Evolutionary conservation across 2,888 invertebrate species (phyloP).

Genomic region (Meandrusa payeni): DNA sequence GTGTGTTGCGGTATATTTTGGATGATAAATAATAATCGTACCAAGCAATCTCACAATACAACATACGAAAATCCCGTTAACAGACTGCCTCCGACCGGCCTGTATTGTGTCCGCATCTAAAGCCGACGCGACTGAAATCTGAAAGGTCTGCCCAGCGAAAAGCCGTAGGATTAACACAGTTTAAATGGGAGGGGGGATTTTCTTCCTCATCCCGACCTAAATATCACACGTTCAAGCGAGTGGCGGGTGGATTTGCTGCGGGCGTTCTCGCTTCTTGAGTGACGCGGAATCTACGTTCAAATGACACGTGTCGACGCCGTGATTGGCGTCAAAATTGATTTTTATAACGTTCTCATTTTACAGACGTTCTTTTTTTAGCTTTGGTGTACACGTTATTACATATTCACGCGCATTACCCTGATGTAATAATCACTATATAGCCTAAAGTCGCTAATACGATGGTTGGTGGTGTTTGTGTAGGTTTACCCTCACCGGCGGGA

Average conservation of each 20-base stretch:
- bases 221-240: constrained; percentile 20
- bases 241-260: background rate
- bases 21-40: too few species aligned
- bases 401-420: too few species aligned
- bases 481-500: too few species aligned
- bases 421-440: too few species aligned
- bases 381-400: too few species aligned
- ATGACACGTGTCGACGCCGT: constrained; percentile 15
- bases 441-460: too few species aligned
- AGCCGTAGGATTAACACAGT: constrained; percentile 38
- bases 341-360: constrained; percentile 3
- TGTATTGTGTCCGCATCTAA: constrained; percentile 17
- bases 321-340: constrained; percentile 5
- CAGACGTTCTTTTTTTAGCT: too few species aligned
- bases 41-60: background rate
- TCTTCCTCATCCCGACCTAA: constrained; percentile 33
- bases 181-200: constrained; percentile 37
- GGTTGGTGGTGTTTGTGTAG: too few species aligned
- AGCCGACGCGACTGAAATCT: constrained; percentile 26
- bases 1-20: too few species aligned
- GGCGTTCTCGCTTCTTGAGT: constrained; percentile 5
- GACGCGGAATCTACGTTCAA: constrained; percentile 1
- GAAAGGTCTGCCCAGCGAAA: constrained; percentile 32
- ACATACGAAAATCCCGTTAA: constrained; percentile 1
- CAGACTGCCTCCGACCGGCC: constrained; percentile 1